phyloP scores from a whole-genome alignment of 2,888 invertebrate species.

The Gortyna flavago region DNA sequence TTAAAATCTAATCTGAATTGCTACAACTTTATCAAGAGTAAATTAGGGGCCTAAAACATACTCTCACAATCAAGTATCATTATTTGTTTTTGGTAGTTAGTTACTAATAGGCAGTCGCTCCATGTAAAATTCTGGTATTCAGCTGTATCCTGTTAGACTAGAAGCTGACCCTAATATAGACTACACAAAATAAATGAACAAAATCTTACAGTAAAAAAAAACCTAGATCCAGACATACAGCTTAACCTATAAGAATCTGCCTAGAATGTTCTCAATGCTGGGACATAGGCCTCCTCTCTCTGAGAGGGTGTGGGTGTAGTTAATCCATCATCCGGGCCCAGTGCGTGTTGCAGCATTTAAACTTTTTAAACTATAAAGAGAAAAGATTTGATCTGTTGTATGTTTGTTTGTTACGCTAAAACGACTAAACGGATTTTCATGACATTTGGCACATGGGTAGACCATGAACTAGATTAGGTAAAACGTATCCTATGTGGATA shows the following conservation, averaged over 20 bases:
- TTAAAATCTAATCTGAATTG: slow-evolving; percentile 34
- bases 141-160: background rate
- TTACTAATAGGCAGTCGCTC: background rate
- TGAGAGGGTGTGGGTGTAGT: background rate
- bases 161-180: background rate
- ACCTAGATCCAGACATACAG: background rate
- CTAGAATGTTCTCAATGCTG: too few relatives aligned
- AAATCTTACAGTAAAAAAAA: background rate
- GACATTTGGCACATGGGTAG: background rate
- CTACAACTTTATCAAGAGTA: slow-evolving; percentile 16
- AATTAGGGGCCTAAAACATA: slow-evolving; percentile 20
- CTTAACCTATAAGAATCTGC: too few relatives aligned
- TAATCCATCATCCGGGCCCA: background rate
- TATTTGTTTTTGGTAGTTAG: background rate
- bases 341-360: background rate
- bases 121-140: background rate
- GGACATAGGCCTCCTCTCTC: background rate
- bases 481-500: too few relatives aligned
- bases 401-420: background rate
- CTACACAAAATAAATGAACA: background rate
- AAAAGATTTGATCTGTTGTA: background rate
- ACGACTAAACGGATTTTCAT: background rate
- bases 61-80: background rate
- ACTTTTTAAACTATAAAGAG: background rate
- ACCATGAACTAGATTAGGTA: too few relatives aligned